A percentile compares a stretch with the other conserved stretches of the same genome.
phyloP scores from a whole-genome alignment of 2,797 vertebrate species.

The Eutrigla gurnardus region DNA sequence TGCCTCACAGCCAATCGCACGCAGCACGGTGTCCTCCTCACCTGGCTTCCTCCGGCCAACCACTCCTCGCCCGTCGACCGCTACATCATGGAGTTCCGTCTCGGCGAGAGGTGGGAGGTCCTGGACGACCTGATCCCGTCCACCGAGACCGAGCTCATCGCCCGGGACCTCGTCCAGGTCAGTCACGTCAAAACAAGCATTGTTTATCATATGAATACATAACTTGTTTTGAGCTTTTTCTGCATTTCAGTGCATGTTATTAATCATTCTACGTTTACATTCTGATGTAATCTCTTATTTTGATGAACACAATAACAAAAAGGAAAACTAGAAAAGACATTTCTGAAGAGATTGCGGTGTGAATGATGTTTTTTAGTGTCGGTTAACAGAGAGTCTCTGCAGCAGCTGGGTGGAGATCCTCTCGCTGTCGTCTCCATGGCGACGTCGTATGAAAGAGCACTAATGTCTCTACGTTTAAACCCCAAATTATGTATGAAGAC shows the following conservation, averaged over 20 bases:
- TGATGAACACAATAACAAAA: constrained; percentile 1
- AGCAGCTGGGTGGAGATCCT: too few relatives aligned
- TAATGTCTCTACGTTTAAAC: too few relatives aligned
- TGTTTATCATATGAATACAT: not conserved
- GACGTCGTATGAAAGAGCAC: too few relatives aligned
- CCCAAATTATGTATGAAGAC: too few relatives aligned
- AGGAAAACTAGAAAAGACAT: not conserved
- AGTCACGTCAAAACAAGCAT: constrained; percentile 19
- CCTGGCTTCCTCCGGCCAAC: constrained; percentile 98
- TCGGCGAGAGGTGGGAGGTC: constrained; percentile 97
- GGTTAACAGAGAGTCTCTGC: too few relatives aligned
- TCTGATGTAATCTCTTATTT: not conserved
- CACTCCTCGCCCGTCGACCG: constrained; percentile 96
- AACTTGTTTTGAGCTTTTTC: not conserved
- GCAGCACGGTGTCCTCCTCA: constrained; percentile 97
- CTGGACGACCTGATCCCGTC: constrained; percentile 93
- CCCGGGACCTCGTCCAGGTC: constrained; percentile 97
- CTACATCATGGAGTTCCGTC: constrained; percentile 97
- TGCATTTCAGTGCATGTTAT: not conserved
- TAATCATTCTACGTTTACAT: not conserved
- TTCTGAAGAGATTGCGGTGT: too few relatives aligned
- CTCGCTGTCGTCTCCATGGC: too few relatives aligned
- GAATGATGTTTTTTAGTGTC: too few relatives aligned
- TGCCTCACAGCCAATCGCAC: constrained; percentile 99
- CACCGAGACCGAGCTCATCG: constrained; percentile 93